These are phyloP conservation scores for Eilema sororculum DNA, from an alignment of 2,888 invertebrate species.

Conservation along the genomic window DNA sequence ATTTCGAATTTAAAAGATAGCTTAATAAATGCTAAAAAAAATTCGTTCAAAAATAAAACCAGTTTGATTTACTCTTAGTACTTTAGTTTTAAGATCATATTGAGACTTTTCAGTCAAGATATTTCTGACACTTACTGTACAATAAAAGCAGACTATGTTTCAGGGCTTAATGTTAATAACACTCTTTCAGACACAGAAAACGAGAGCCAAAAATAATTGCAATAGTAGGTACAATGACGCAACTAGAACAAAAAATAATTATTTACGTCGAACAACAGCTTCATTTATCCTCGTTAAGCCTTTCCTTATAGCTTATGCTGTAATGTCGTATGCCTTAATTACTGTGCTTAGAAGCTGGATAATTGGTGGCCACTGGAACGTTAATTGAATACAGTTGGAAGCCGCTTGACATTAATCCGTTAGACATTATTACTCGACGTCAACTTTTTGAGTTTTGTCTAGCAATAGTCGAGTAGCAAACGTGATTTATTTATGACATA, in stretches of 20 bases:
- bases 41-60: no score
- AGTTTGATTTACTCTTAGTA: no score
- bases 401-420: conserved; percentile 3
- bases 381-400: conserved; percentile 17
- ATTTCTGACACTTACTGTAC: no score
- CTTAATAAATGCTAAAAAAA: no score
- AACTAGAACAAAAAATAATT: background rate
- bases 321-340: conserved; percentile 17
- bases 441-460: background rate
- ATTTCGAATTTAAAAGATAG: no score
- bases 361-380: conserved; percentile 13
- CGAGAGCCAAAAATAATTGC: background rate
- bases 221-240: background rate
- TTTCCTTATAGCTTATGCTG: background rate
- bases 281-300: conserved; percentile 1
- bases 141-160: no score
- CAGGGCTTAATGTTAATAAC: background rate
- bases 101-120: no score
- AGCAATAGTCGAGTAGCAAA: background rate
- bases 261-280: background rate
- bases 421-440: background rate
- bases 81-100: no score
- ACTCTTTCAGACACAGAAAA: background rate
- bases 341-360: conserved; percentile 22
- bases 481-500: background rate